These are phyloP conservation scores for Drosophila seguyi DNA, from an alignment of 1,140 invertebrate genomes.

Conservation along the genomic window DNA sequence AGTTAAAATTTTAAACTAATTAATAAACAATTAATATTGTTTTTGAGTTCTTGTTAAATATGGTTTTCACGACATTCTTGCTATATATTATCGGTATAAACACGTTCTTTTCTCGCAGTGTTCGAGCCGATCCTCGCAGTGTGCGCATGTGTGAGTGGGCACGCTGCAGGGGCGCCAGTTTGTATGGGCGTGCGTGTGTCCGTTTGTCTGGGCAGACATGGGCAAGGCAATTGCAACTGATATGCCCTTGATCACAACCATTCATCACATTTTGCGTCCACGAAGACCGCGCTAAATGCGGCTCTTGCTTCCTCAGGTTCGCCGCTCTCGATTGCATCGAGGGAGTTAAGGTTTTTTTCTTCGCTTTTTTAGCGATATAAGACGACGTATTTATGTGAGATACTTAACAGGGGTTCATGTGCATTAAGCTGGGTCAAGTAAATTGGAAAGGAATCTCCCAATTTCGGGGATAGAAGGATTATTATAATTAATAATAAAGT, in stretches of 20 bases:
- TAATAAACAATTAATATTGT: not conserved
- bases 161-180: conserved; percentile 48
- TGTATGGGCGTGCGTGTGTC: conserved; percentile 31
- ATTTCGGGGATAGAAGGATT: no score
- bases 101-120: conserved; percentile 13
- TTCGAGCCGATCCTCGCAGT: conserved; percentile 2
- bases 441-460: not conserved
- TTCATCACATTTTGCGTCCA: conserved; percentile 52
- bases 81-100: no score
- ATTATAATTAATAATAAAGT: no score
- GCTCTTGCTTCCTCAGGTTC: conserved; percentile 17
- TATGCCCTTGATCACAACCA: conserved; percentile 61
- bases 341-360: conserved; percentile 12
- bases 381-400: conserved; percentile 10
- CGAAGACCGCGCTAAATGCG: conserved; percentile 34
- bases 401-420: conserved; percentile 1
- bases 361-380: conserved; percentile 13
- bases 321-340: conserved; percentile 18
- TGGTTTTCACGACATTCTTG: not conserved
- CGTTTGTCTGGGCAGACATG: conserved; percentile 29
- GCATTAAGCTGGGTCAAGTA: not conserved
- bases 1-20: not conserved
- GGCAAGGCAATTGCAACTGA: conserved; percentile 57
- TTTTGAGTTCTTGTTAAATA: not conserved
- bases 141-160: conserved; percentile 27